Base-by-base conservation (phyloP, 2,113 vertebrate species). In the Cercopithecus mona region DNA sequence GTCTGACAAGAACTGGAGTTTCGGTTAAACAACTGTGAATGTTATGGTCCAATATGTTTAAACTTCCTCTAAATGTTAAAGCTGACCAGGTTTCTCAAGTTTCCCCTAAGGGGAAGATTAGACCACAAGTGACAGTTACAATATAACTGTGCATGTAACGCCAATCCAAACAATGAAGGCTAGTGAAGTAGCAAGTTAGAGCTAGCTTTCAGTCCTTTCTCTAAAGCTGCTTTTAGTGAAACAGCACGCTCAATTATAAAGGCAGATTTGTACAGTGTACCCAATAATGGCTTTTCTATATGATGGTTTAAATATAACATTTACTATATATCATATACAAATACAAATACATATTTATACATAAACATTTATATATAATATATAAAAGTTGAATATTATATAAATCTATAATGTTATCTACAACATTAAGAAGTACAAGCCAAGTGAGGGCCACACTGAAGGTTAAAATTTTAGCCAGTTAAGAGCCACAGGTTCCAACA, bases 51-150 rank as follows among this genome's bases (percentile, higher is more conserved):
- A 52, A 88, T 94, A 76, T 94, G 93, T 95, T 82, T 97, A 98
- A 97, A 97, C 95, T 97, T 97, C 95, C 96, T 97, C 95, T 97
- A 94, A 97, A 97, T 90, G 82, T 96, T 93, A 97, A 98, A 86
- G 89, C 94, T 94, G 45, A 85, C 48, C 85, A 68, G 38, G 96
- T 98, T 98, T 96, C 95, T 97, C 87, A 96, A 14, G 5, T 86
- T 98, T 96, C 87, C 96, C 96, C 95, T 95, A 45, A 97, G 93
- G 40, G 92, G 92, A 98, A 92, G 66, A 92, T 59, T 45, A 95
- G 89, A 96, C 32, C 97, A 94, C 96, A 97, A 98, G 90, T 78
- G 97, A 97, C 92, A 97, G 97, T 98, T 97, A 97, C 40, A 95
- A 85, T 92, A 61, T 96, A 97, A 97, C 97, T 84, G 78, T 84